Percentiles rank a stretch among this genome's conserved stretches.
Evolutionary conservation across 2,113 vertebrate species (phyloP).

Genomic region (Pteronura brasiliensis): DNA sequence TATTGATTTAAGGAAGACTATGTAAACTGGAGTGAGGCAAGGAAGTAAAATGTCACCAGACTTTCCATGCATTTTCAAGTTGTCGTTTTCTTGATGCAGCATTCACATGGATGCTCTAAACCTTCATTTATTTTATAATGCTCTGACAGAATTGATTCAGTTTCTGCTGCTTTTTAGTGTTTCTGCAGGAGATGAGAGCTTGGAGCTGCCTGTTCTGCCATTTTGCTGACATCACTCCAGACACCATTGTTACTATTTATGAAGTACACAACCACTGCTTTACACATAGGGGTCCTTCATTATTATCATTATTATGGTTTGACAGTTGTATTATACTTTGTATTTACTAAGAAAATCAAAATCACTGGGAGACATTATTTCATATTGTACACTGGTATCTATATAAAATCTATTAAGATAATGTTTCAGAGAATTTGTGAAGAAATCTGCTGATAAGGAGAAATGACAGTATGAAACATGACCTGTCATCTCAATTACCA

Average conservation of each 20-base stretch:
- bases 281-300: not conserved
- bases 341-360: not conserved
- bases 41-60: not conserved
- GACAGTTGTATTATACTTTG: not conserved
- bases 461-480: not conserved
- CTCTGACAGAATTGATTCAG: not conserved
- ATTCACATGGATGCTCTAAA: not conserved
- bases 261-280: not conserved
- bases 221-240: not conserved
- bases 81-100: not conserved
- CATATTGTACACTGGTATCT: not conserved
- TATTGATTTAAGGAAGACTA: too few species aligned
- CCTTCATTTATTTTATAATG: not conserved
- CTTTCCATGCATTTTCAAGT: not conserved
- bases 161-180: not conserved
- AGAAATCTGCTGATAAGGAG: not conserved
- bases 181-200: not conserved
- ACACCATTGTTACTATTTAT: not conserved
- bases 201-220: not conserved
- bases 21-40: not conserved
- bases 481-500: not conserved
- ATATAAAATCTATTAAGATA: not conserved
- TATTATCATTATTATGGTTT: not conserved
- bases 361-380: not conserved
- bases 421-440: not conserved